Percentiles rank a stretch among this genome's conserved stretches.
phyloP scores from a whole-genome alignment of 2,888 invertebrate genomes.

The Phyllotreta cruciferae region DNA sequence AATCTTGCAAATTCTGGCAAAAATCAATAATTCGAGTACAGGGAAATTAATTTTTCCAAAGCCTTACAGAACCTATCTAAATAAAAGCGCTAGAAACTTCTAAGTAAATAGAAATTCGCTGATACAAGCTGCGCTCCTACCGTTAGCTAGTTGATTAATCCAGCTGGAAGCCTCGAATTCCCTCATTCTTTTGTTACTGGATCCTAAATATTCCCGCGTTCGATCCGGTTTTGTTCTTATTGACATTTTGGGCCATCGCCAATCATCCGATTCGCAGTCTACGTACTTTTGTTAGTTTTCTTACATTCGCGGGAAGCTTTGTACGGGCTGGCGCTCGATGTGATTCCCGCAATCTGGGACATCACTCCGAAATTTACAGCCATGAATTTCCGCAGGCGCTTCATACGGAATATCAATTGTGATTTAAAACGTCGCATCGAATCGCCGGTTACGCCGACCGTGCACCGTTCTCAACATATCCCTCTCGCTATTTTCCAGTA shows the following conservation, averaged over 20 bases:
- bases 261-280: slow-evolving; percentile 5
- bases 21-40: no score
- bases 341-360: slow-evolving; percentile 20
- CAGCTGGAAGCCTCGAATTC: neutral
- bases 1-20: no score
- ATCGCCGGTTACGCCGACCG: neutral
- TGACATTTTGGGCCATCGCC: slow-evolving; percentile 14
- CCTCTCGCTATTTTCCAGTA: neutral
- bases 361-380: slow-evolving; percentile 16
- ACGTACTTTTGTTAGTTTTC: slow-evolving; percentile 18
- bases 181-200: slow-evolving; percentile 1
- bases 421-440: slow-evolving; percentile 13
- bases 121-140: no score
- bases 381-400: slow-evolving; percentile 16
- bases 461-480: neutral
- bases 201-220: slow-evolving; percentile 3
- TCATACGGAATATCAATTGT: slow-evolving; percentile 17
- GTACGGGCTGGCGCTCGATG: slow-evolving; percentile 11
- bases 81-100: no score
- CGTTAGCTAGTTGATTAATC: neutral
- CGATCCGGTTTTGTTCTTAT: slow-evolving; percentile 7
- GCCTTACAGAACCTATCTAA: no score
- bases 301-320: slow-evolving; percentile 14
- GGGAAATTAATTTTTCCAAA: no score
- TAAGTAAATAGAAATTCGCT: no score